Evolutionary conservation across 2,888 invertebrate genomes (phyloP), one percentile per base, ranked within the genome.

Genomic region (Epinotia ramella): DNA sequence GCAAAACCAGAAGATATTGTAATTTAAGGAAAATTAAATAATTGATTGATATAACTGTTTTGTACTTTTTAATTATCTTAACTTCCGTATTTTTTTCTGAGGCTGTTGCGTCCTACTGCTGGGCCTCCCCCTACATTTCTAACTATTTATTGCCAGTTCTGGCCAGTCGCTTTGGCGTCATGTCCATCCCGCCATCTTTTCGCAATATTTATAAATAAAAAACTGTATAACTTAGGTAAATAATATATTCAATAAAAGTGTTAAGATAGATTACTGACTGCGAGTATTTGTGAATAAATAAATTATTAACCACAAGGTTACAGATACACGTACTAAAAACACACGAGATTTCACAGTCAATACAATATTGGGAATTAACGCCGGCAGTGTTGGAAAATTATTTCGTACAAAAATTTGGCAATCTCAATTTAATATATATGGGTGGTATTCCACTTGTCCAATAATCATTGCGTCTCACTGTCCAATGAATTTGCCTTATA

Each of bases 381-480:
- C 20, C 20, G 73, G 77, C 81, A 79, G 70, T 78, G 73, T 77
- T 67, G 44, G 40, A 20, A 63, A 63, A 63, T 56, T 77, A 63
- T 49, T 63, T 16, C 78, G 69, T 77, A 75, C 64, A 78, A 81
- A 78, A 82, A 84, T 87, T 86, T 86, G 86, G 86, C 87, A 84
- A 80, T 76, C 71, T 16, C 77, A 79, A 77, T 79, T 68, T 77
- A 63, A 66, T 64, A 33, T 44, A 44, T 69, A 57, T 20, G 20
- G 20, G 20, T 20, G 1, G 20, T 20, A 20, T 20, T 20, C 20
- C 20, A 20, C 20, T 20, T 20, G 2, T 20, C 20, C 20, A 20
- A 20, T 20, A 20, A 20, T 20, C 20, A 20, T 20, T 20, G 20
- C 20, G 20, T 20, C 20, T 2, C 20, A 20, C 20, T 20, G 20